phyloP scores from a whole-genome alignment of 2,113 vertebrate genomes.

The Chlorodrepanis virens region DNA sequence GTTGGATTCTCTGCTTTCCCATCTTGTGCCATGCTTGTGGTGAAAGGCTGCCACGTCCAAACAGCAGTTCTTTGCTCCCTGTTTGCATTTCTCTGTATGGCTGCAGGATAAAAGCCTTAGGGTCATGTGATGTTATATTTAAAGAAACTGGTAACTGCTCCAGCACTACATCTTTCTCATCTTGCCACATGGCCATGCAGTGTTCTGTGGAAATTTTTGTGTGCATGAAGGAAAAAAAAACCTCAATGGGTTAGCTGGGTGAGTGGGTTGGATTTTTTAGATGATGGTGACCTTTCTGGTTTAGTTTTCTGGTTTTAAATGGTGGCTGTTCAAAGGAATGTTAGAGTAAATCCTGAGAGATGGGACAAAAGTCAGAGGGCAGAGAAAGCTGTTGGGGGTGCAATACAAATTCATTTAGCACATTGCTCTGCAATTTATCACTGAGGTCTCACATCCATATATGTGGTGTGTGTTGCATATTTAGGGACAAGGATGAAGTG shows the following conservation, averaged over 20 bases:
- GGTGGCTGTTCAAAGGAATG: not conserved
- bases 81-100: not conserved
- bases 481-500: not conserved
- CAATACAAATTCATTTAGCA: conserved; percentile 6
- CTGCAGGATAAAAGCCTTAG: not conserved
- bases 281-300: not conserved
- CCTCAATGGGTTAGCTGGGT: not conserved
- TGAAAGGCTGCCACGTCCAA: not conserved
- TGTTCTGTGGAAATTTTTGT: not conserved
- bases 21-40: not conserved
- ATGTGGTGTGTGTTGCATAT: not conserved
- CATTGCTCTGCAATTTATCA: not conserved
- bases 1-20: not conserved
- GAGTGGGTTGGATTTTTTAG: not conserved
- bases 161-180: not conserved
- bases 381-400: not conserved
- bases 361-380: conserved; percentile 13
- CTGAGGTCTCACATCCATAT: not conserved
- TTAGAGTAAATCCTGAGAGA: conserved; percentile 18
- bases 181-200: not conserved
- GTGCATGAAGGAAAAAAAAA: not conserved
- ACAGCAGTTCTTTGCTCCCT: not conserved
- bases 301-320: not conserved
- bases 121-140: not conserved
- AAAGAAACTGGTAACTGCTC: not conserved